Percentiles rank a stretch among this genome's conserved stretches.
Evolutionary conservation across 2,113 vertebrate genomes (phyloP).

Genomic region (Oriolus oriolus): DNA sequence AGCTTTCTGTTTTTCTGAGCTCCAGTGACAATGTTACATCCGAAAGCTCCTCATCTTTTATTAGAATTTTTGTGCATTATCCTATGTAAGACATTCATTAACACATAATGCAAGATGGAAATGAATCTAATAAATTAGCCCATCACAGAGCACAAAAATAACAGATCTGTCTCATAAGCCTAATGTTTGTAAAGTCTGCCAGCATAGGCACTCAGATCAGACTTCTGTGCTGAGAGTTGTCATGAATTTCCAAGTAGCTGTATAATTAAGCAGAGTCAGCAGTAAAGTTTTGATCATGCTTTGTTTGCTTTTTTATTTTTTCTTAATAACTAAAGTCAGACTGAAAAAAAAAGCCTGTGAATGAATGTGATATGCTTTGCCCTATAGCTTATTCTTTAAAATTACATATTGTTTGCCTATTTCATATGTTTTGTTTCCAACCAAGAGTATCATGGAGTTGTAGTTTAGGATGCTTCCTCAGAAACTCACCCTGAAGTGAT

Average conservation of each 20-base stretch:
- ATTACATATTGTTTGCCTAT: background rate
- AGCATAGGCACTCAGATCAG: background rate
- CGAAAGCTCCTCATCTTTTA: background rate
- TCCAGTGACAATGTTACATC: background rate
- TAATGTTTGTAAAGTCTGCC: background rate
- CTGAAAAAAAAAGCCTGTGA: background rate
- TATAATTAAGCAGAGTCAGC: background rate
- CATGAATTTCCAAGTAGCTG: background rate
- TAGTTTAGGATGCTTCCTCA: background rate
- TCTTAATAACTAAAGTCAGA: background rate
- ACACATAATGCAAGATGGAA: background rate
- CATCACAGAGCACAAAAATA: background rate
- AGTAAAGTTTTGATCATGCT: background rate
- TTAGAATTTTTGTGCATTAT: background rate
- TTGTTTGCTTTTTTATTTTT: background rate
- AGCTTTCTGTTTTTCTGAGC: background rate
- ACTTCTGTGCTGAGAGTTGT: background rate
- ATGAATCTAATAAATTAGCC: background rate
- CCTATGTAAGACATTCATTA: background rate
- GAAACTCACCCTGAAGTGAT: background rate
- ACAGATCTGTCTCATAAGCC: background rate
- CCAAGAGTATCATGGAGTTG: accelerated
- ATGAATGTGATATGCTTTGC: background rate
- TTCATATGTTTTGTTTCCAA: background rate
- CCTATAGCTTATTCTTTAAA: background rate